phyloP scores from a whole-genome alignment of 2,888 invertebrate species.

The Drosophila mettleri region DNA sequence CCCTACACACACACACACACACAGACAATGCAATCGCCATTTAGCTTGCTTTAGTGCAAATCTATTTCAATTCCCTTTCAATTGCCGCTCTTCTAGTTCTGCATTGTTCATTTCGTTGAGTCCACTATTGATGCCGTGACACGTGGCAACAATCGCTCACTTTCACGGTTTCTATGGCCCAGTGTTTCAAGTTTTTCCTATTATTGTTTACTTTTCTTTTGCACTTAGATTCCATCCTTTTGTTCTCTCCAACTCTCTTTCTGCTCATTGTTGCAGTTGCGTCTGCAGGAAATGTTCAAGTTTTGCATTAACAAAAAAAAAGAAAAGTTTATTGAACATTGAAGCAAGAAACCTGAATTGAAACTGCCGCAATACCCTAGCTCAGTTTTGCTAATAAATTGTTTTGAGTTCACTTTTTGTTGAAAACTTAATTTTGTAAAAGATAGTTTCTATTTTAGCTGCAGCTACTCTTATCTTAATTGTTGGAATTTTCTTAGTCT shows the following conservation, averaged over 20 bases:
- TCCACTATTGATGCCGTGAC: constrained; percentile 70
- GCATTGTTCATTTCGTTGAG: constrained; percentile 30
- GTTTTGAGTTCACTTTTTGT: constrained; percentile 1
- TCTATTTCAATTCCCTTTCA: constrained; percentile 3
- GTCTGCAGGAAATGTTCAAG: constrained; percentile 6
- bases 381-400: constrained; percentile 5
- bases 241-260: constrained; percentile 18
- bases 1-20: constrained; percentile 18
- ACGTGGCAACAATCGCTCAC: constrained; percentile 73
- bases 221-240: constrained; percentile 19
- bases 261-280: constrained; percentile 22
- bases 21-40: constrained; percentile 32
- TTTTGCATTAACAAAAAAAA: constrained; percentile 6
- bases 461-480: not conserved
- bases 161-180: constrained; percentile 59
- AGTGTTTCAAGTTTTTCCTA: constrained; percentile 48
- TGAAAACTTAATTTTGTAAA: constrained; percentile 2
- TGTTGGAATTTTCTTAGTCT: too few relatives aligned
- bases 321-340: too few relatives aligned
- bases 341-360: not conserved
- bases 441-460: not conserved
- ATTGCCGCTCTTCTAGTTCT: not conserved
- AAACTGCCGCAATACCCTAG: not conserved
- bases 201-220: constrained; percentile 9
- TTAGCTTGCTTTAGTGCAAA: constrained; percentile 11